A percentile compares a stretch with the other conserved stretches of the same genome.
Conservation (phyloP, 2,888 invertebrate species). For the Dyspetes luteomarginatus region DNA sequence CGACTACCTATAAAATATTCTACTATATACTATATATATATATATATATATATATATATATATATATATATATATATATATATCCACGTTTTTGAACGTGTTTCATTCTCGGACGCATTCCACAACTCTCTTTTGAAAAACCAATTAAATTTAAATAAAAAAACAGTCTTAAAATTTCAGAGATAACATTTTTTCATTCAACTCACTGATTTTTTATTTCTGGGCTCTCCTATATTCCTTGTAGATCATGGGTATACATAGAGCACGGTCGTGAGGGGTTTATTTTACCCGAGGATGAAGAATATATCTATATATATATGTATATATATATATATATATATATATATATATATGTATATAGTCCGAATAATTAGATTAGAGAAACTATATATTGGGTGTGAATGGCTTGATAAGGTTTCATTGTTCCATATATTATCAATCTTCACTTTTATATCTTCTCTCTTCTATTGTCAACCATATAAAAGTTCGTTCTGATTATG, state of each 20-base stretch:
- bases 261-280: not conserved
- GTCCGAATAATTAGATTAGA: constrained; percentile 53
- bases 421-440: constrained; percentile 61
- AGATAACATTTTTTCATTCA: not conserved
- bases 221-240: not conserved
- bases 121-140: not conserved
- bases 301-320: constrained; percentile 21
- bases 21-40: too few relatives aligned
- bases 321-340: constrained; percentile 4
- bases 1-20: too few relatives aligned
- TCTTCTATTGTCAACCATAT: not conserved
- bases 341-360: constrained; percentile 41
- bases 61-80: not conserved
- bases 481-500: not conserved
- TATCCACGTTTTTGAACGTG: constrained; percentile 24
- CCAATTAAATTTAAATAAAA: constrained; percentile 28
- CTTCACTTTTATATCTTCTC: constrained; percentile 64
- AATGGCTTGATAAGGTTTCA: constrained; percentile 55
- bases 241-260: not conserved
- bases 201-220: not conserved
- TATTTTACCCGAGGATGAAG: constrained; percentile 28
- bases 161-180: not conserved
- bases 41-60: not conserved
- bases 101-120: not conserved
- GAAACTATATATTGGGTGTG: constrained; percentile 48